Evolutionary conservation across 2,888 invertebrate genomes (phyloP), one percentile per base, ranked within the genome.

Genomic region (Drosophila gaucha): DNA sequence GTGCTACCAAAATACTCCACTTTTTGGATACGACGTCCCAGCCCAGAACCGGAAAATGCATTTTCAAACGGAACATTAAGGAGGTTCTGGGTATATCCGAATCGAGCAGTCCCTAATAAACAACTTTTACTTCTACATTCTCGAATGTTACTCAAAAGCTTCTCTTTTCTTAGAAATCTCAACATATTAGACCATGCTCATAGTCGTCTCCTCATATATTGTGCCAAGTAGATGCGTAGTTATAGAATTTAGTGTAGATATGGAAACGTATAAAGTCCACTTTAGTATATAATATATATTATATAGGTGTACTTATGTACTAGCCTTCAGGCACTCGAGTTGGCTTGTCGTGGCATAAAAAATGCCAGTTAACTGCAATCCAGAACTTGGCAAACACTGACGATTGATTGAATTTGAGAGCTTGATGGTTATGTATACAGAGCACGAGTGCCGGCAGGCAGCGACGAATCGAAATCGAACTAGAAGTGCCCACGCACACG

Each of bases 301-400:
- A 14, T 20, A 20, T 36, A n/a, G 22, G 6, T 24, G 26, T 49
- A 44, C 24, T 24, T 24, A 39, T 58, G 38, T 43, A 35, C 38
- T 18, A 14, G 60, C 70, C 64, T 70, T 69, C 63, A 26, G 50
- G 33, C 63, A 64, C 70, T 62, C 26, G 18, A 65, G 28, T 6
- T 51, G 24, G 22, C 16, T 20, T 65, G 22, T 46, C 66, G 50
- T 47, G 71, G 65, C 71, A 71, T 44, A 66, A 30, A 46, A 46
- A 67, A 67, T 73, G 57, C 54, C 74, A 44, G 36, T 14, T 46
- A 22, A 22, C 24, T 22, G 63, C 38, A 54, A 72, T 67, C 52
- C 73, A 55, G 62, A 66, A 72, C 46, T 30, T 33, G 55, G 54
- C 73, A 72, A 60, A 71, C 47, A 71, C 56, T 56, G 58, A 35